These are phyloP conservation scores for Minunthozetes semirufus DNA, from an alignment of 2,888 invertebrate genomes.

Conservation along the genomic window DNA sequence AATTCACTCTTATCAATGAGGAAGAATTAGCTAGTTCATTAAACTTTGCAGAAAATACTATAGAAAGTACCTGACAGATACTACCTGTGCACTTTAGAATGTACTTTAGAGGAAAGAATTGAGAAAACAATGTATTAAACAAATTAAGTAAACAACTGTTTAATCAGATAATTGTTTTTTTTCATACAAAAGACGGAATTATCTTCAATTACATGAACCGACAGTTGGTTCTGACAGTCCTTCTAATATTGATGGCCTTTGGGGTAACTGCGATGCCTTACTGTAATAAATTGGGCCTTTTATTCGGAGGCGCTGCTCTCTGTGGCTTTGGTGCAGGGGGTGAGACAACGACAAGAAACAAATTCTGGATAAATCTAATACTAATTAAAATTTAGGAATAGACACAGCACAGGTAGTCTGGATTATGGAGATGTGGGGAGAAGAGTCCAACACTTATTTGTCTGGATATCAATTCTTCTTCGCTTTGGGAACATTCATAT, in stretches of 20 bases:
- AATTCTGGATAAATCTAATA: neutral
- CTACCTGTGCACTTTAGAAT: too few species aligned
- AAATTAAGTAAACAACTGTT: neutral
- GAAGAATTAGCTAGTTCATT: too few species aligned
- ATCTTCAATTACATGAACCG: slow-evolving; percentile 6
- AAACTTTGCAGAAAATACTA: too few species aligned
- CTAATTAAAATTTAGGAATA: neutral
- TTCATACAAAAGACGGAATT: neutral
- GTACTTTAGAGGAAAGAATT: too few species aligned
- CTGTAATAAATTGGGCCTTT: neutral
- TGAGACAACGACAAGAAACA: neutral
- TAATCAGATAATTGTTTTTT: neutral
- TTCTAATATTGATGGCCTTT: neutral
- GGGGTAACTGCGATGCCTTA: neutral
- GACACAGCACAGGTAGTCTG: slow-evolving; percentile 24
- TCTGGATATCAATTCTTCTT: neutral
- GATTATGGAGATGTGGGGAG: neutral
- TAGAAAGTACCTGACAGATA: too few species aligned
- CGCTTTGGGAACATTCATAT: slow-evolving; percentile 22
- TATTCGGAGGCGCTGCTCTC: neutral
- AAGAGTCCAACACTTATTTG: neutral
- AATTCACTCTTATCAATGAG: too few species aligned
- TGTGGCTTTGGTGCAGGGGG: slow-evolving; percentile 2
- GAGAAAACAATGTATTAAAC: neutral
- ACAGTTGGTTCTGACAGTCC: neutral